phyloP scores from a whole-genome alignment of 35 echinoderm and acorn worm genomes.

The Hemicentrotus pulcherrimus region DNA sequence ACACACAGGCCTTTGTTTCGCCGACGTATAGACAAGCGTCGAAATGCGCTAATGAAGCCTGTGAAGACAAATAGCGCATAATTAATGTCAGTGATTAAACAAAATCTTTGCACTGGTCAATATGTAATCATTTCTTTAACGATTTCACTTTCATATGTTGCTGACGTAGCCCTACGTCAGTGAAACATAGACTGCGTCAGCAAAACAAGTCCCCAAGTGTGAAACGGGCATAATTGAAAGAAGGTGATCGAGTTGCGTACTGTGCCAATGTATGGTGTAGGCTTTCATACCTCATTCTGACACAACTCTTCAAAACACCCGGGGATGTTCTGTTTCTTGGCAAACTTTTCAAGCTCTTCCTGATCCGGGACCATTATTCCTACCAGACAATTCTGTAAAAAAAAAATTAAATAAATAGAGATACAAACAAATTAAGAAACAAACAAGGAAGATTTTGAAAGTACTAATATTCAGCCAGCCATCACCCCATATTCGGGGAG shows the following conservation, averaged over 20 bases:
- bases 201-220: neutral
- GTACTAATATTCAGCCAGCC: neutral
- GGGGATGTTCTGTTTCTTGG: conserved; percentile 45
- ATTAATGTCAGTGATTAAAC: neutral
- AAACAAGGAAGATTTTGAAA: neutral
- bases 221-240: neutral
- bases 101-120: neutral
- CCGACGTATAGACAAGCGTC: too few relatives aligned
- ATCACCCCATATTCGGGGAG: neutral
- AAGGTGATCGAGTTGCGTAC: neutral
- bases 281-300: conserved; percentile 45
- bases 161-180: neutral
- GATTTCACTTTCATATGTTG: neutral
- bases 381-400: conserved; percentile 45
- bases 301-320: conserved; percentile 57
- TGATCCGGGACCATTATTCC: conserved; percentile 62
- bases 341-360: conserved; percentile 44
- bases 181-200: neutral
- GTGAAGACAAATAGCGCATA: too few relatives aligned
- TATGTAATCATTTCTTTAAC: neutral
- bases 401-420: neutral
- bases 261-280: neutral
- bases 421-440: neutral
- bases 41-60: too few relatives aligned
- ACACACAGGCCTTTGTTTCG: too few relatives aligned